Conservation (phyloP, 2,797 vertebrate species). For the Phrynocephalus guinanensis region DNA sequence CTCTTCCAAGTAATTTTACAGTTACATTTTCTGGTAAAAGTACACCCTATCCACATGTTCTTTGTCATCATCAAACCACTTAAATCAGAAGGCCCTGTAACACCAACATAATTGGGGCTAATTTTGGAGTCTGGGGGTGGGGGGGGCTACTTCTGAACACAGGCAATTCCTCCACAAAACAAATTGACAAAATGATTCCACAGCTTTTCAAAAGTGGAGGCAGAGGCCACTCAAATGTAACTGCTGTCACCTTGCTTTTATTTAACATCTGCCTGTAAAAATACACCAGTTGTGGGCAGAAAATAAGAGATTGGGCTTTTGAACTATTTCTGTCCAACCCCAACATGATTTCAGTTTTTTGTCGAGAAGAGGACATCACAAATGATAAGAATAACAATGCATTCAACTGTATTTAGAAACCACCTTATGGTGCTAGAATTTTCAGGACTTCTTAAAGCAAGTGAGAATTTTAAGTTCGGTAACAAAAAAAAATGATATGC, state of each 20-base stretch:
- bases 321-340: background rate
- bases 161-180: background rate
- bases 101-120: conserved; percentile 11
- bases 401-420: background rate
- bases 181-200: conserved; percentile 17
- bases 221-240: background rate
- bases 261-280: conserved; percentile 15
- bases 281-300: background rate
- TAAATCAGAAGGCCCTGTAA: conserved; percentile 1
- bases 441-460: background rate
- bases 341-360: background rate
- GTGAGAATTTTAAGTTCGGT: background rate
- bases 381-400: background rate
- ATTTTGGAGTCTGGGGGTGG: conserved; percentile 18
- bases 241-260: background rate
- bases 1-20: conserved; percentile 27
- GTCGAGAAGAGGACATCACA: background rate
- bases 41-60: conserved; percentile 20
- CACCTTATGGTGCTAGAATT: background rate
- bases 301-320: background rate
- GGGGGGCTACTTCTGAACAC: conserved; percentile 22
- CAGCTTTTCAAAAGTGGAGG: conserved; percentile 28
- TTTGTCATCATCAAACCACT: conserved; percentile 28
- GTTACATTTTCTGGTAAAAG: conserved; percentile 8
- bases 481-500: background rate